A percentile compares a stretch with the other conserved stretches of the same genome.
Conservation (phyloP, 2,888 invertebrate species). For the Crioceris asparagi region DNA sequence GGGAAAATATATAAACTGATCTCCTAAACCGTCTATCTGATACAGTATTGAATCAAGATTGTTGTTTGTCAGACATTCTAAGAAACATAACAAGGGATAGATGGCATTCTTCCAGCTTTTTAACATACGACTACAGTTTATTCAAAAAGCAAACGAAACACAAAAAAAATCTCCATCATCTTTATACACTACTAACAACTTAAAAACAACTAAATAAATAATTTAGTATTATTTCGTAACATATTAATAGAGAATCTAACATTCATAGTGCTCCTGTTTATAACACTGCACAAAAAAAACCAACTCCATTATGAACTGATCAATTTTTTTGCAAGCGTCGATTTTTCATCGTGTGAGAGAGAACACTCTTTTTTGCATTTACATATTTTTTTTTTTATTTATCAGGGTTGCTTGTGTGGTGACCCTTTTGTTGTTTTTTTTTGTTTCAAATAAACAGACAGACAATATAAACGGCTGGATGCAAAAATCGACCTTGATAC, state of each 20-base stretch:
- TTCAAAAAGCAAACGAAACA: slow-evolving; percentile 17
- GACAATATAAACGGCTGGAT: slow-evolving; percentile 8
- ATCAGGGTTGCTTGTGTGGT: background rate
- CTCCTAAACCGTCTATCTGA: too few relatives aligned
- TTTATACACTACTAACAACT: slow-evolving; percentile 23
- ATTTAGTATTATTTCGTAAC: slow-evolving; percentile 30
- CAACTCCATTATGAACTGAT: slow-evolving; percentile 32
- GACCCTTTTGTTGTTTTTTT: background rate
- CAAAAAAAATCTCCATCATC: too few relatives aligned
- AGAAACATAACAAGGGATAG: background rate
- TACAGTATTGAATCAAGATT: too few relatives aligned
- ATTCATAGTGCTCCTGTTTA: slow-evolving; percentile 35
- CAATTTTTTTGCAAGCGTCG: slow-evolving; percentile 21
- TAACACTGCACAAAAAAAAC: slow-evolving; percentile 35
- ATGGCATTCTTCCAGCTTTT: slow-evolving; percentile 14
- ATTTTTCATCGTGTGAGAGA: slow-evolving; percentile 13
- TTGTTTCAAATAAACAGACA: background rate
- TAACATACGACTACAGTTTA: slow-evolving; percentile 17
- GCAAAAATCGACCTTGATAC: slow-evolving; percentile 23
- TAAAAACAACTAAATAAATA: slow-evolving; percentile 32
- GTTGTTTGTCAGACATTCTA: too few relatives aligned
- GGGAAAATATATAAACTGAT: too few relatives aligned
- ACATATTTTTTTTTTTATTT: background rate
- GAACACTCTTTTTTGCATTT: background rate
- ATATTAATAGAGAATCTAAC: slow-evolving; percentile 38